These are phyloP conservation scores for Eptatretus atami DNA, from an alignment of 2,797 vertebrate genomes.

Conservation along the genomic window DNA sequence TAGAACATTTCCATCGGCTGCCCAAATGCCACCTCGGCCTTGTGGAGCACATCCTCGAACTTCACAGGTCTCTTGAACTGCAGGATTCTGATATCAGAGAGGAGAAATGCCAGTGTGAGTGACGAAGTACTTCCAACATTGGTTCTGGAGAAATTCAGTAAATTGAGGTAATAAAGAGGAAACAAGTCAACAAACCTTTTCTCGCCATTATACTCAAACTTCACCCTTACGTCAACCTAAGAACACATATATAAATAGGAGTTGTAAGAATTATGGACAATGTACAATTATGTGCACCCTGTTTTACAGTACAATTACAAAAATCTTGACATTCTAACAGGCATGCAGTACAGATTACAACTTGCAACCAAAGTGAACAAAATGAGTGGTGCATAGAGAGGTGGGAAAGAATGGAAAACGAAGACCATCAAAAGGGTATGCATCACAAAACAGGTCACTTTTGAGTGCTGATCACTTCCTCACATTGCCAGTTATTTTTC, in stretches of 20 bases:
- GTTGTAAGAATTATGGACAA: neutral
- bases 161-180: neutral
- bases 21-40: slow-evolving; percentile 77
- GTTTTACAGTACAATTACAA: neutral
- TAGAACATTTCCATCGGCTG: slow-evolving; percentile 88
- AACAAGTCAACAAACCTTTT: slow-evolving; percentile 36
- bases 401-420: too few species aligned
- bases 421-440: too few species aligned
- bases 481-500: too few species aligned
- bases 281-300: neutral
- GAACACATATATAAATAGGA: slow-evolving; percentile 10
- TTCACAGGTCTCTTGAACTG: slow-evolving; percentile 61
- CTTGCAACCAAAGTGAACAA: too few species aligned
- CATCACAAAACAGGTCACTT: too few species aligned
- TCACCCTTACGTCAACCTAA: slow-evolving; percentile 78
- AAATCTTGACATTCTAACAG: too few species aligned
- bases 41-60: slow-evolving; percentile 49
- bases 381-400: too few species aligned
- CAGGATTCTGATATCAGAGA: slow-evolving; percentile 31
- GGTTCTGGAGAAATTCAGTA: neutral
- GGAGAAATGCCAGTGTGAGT: neutral
- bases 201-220: slow-evolving; percentile 94
- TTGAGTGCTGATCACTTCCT: too few species aligned
- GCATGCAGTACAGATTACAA: too few species aligned
- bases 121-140: neutral